Evolutionary conservation across 2,888 invertebrate species (phyloP).

Genomic region (Muscina levida): DNA sequence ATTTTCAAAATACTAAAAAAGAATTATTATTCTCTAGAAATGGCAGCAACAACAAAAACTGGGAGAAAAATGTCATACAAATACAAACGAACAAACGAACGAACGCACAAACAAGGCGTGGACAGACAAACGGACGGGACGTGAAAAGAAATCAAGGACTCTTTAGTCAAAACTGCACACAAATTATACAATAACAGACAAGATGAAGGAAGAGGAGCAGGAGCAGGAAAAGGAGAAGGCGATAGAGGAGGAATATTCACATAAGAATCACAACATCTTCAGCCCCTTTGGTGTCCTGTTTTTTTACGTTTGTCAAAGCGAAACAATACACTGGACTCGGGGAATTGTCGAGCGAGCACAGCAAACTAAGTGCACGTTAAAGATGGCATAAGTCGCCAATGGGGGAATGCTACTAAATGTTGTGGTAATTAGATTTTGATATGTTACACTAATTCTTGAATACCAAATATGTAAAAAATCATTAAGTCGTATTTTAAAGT

Average conservation of each 20-base stretch:
- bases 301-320: neutral
- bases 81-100: slow-evolving; percentile 30
- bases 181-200: slow-evolving; percentile 41
- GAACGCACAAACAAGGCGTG: too few species aligned
- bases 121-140: too few species aligned
- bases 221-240: too few species aligned
- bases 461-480: too few species aligned
- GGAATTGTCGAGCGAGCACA: too few species aligned
- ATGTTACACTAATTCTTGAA: too few species aligned
- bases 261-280: neutral
- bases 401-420: too few species aligned
- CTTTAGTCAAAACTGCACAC: slow-evolving; percentile 46
- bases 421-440: too few species aligned
- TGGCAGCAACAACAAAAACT: slow-evolving; percentile 30
- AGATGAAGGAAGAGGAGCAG: neutral
- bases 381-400: too few species aligned
- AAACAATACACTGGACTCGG: neutral
- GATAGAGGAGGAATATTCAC: neutral
- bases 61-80: slow-evolving; percentile 24
- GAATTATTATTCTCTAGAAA: slow-evolving; percentile 36
- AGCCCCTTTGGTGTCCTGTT: neutral
- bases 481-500: too few species aligned
- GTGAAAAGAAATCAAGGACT: slow-evolving; percentile 58
- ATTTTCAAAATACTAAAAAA: slow-evolving; percentile 45
- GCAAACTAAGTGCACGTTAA: too few species aligned